Conservation (phyloP, 2,113 vertebrate genomes). For the Dissostichus mawsoni region DNA sequence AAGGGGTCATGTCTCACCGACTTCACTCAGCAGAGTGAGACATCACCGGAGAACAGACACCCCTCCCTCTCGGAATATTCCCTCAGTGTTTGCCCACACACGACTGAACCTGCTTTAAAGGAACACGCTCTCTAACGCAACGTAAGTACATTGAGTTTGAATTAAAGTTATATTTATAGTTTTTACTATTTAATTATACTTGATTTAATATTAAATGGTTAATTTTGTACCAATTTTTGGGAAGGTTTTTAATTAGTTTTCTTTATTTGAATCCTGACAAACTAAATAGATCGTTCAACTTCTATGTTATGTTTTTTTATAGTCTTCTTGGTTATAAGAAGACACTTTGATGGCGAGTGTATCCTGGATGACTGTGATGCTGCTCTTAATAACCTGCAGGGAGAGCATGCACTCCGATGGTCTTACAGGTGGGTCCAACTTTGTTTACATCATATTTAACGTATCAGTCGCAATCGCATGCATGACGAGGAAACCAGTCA, state of each 20-base stretch:
- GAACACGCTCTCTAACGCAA: background rate
- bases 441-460: background rate
- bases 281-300: background rate
- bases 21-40: background rate
- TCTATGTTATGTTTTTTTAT: background rate
- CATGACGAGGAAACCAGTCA: too few species aligned
- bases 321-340: background rate
- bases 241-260: too few species aligned
- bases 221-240: too few species aligned
- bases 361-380: slow-evolving; percentile 18
- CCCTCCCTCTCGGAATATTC: too few species aligned
- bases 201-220: background rate
- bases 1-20: background rate
- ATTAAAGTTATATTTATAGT: too few species aligned
- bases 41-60: background rate
- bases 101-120: background rate
- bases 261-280: too few species aligned
- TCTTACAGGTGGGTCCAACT: slow-evolving; percentile 38
- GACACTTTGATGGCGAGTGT: slow-evolving; percentile 31
- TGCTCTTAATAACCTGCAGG: slow-evolving; percentile 45
- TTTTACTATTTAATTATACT: too few species aligned
- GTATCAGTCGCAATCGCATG: background rate
- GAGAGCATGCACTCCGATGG: slow-evolving; percentile 14
- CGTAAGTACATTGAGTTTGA: background rate
- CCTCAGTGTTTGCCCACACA: background rate